Evolutionary conservation across 2,113 vertebrate genomes (phyloP).

Genomic region (Prolemur simus): DNA sequence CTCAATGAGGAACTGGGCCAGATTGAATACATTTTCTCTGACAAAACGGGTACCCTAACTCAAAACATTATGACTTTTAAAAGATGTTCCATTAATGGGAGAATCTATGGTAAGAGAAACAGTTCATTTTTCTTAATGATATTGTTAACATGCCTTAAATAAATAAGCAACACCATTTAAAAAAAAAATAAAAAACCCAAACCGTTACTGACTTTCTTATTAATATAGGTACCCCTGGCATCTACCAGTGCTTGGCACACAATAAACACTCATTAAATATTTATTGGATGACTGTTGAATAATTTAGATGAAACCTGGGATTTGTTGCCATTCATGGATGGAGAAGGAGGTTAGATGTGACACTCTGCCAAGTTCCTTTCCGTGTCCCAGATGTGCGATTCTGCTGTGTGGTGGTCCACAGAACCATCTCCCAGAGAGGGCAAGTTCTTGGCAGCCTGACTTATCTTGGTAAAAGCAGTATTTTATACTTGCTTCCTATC

Average conservation of each 20-base stretch:
- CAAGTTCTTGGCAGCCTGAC: not conserved
- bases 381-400: not conserved
- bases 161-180: not conserved
- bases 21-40: constrained; percentile 85
- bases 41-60: constrained; percentile 86
- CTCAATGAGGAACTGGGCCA: constrained; percentile 86
- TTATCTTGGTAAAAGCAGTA: not conserved
- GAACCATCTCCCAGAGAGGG: not conserved
- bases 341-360: not conserved
- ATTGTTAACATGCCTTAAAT: not conserved
- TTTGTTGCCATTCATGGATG: not conserved
- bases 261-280: not conserved
- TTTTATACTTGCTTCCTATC: not conserved
- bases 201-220: not conserved
- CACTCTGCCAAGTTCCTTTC: not conserved
- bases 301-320: not conserved
- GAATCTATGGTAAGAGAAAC: constrained; percentile 77
- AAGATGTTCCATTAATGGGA: constrained; percentile 85
- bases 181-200: not conserved
- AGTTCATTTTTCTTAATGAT: not conserved
- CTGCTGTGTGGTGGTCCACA: not conserved
- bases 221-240: not conserved
- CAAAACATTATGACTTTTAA: constrained; percentile 87
- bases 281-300: not conserved
- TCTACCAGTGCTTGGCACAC: not conserved